Conservation (phyloP, 2,797 vertebrate species). For the Xenentodon cancila region DNA sequence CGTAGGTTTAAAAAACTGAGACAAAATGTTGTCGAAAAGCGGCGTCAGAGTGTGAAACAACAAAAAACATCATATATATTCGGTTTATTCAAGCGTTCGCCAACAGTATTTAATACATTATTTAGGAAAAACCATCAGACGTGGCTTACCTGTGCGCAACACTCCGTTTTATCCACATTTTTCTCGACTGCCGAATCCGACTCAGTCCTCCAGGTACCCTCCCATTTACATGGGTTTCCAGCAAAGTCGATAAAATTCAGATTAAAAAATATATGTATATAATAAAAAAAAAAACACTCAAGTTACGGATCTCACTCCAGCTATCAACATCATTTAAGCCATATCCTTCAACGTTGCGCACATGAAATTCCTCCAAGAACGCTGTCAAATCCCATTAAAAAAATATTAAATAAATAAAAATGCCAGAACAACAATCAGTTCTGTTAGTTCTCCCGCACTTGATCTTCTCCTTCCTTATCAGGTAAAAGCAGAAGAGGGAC, state of each 20-base stretch:
- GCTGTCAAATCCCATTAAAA: constrained; percentile 40
- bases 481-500: background rate
- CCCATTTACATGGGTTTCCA: constrained; percentile 80
- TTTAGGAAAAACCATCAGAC: background rate
- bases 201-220: constrained; percentile 82
- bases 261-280: constrained; percentile 20
- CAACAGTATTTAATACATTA: too few species aligned
- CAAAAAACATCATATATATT: background rate
- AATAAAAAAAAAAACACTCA: constrained; percentile 66
- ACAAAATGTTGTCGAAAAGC: constrained; percentile 34
- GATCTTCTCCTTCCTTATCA: constrained; percentile 43
- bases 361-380: constrained; percentile 65
- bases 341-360: constrained; percentile 74
- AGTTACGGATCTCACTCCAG: constrained; percentile 82
- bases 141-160: constrained; percentile 83
- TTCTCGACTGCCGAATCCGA: constrained; percentile 76
- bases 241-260: constrained; percentile 71
- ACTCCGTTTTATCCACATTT: constrained; percentile 87
- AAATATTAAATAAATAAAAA: background rate
- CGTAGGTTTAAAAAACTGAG: constrained; percentile 59
- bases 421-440: constrained; percentile 37
- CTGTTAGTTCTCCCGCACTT: constrained; percentile 60
- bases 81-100: background rate
- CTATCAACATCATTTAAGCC: constrained; percentile 78
- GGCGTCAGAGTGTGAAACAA: constrained; percentile 31